Percentiles rank a stretch among this genome's conserved stretches.
phyloP scores from a whole-genome alignment of 2,797 vertebrate genomes.

The Neosalanx taihuensis region DNA sequence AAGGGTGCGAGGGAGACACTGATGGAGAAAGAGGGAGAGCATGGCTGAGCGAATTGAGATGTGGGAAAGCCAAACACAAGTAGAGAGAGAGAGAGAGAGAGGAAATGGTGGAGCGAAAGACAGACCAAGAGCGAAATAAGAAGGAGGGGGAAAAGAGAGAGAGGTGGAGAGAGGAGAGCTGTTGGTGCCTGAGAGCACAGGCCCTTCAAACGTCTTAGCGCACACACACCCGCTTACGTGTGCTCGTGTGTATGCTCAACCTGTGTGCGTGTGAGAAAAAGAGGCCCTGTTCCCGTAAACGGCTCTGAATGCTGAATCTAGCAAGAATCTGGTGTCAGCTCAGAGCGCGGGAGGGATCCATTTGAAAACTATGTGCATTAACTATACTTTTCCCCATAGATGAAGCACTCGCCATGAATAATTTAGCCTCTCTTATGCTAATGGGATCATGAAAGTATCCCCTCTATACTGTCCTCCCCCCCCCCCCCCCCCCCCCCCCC shows the following conservation, averaged over 20 bases:
- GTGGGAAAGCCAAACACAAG: constrained; percentile 9
- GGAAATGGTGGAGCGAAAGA: constrained; percentile 61
- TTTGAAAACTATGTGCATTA: constrained; percentile 99
- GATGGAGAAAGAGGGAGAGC: constrained; percentile 15
- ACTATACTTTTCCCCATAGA: constrained; percentile 99
- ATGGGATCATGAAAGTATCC: constrained; percentile 99
- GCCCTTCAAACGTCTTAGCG: constrained; percentile 81
- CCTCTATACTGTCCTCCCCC: constrained; percentile 77
- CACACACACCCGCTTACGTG: constrained; percentile 79
- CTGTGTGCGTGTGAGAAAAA: constrained; percentile 46
- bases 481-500: constrained; percentile 18
- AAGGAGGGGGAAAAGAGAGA: constrained; percentile 48
- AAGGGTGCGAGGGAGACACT: constrained; percentile 16
- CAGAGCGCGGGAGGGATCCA: constrained; percentile 87
- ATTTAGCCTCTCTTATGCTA: constrained; percentile 99
- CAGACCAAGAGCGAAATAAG: constrained; percentile 25
- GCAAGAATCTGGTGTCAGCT: constrained; percentile 94
- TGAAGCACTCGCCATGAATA: constrained; percentile 99
- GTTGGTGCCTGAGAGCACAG: constrained; percentile 58
- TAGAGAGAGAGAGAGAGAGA: constrained; percentile 39
- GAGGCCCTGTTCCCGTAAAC: constrained; percentile 88
- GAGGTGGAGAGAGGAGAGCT: constrained; percentile 29
- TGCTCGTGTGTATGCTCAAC: constrained; percentile 26
- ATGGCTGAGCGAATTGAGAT: constrained; percentile 20
- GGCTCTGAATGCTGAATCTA: constrained; percentile 94